Percentiles rank a stretch among this genome's conserved stretches.
Evolutionary conservation across 2,113 vertebrate genomes (phyloP).

Genomic region (Oreochromis niloticus): DNA sequence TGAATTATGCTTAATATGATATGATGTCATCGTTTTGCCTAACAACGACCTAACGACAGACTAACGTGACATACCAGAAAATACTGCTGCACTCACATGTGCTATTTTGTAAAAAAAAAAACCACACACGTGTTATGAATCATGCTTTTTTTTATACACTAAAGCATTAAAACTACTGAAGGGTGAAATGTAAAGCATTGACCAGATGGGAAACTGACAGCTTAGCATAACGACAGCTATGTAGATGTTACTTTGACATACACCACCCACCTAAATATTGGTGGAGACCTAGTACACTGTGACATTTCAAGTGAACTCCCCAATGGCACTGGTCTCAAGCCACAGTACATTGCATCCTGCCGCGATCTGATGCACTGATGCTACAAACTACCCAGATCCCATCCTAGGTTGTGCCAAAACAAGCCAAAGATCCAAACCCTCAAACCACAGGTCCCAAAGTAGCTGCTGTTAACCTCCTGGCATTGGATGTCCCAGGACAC

Average conservation of each 20-base stretch:
- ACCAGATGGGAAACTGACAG: background rate
- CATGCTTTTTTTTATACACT: background rate
- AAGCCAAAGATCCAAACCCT: background rate
- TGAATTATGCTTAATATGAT: background rate
- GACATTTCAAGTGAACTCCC: background rate
- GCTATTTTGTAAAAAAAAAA: background rate
- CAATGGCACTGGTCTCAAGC: background rate
- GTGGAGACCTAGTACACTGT: background rate
- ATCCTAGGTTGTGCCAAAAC: background rate
- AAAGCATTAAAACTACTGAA: background rate
- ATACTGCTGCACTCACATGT: background rate
- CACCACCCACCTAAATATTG: background rate
- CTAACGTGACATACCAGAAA: background rate
- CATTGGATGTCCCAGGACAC: background rate
- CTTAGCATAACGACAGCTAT: background rate
- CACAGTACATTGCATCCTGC: background rate
- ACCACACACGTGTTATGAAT: background rate
- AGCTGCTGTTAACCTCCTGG: background rate
- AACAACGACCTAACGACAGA: background rate
- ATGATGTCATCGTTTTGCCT: background rate
- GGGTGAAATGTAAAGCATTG: background rate
- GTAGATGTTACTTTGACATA: background rate
- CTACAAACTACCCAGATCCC: background rate
- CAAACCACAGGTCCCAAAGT: background rate
- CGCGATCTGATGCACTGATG: background rate